phyloP scores from a whole-genome alignment of 2,797 vertebrate species.

The Cetoscarus ocellatus region DNA sequence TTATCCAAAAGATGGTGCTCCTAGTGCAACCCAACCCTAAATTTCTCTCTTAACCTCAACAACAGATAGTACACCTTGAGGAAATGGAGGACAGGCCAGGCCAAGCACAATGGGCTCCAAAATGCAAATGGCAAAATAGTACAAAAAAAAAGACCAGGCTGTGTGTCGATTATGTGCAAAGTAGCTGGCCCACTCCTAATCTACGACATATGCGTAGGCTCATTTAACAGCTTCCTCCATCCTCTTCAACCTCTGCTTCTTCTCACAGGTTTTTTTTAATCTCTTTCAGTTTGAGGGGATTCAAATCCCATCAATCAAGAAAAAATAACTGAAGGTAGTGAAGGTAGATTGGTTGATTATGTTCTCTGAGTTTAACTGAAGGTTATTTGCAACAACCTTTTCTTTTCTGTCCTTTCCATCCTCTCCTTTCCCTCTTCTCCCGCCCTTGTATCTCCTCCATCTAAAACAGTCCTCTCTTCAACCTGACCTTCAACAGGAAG shows the following conservation, averaged over 20 bases:
- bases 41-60: too few species aligned
- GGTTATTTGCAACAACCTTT: constrained; percentile 23
- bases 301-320: constrained; percentile 6
- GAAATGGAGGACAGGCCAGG: too few species aligned
- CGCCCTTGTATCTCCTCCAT: constrained; percentile 1
- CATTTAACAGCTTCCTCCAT: too few species aligned
- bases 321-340: not conserved
- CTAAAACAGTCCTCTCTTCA: constrained; percentile 47
- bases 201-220: too few species aligned
- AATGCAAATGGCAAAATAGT: too few species aligned
- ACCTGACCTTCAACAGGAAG: constrained; percentile 68
- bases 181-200: too few species aligned
- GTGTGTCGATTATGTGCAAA: too few species aligned
- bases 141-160: too few species aligned
- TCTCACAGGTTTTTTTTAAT: not conserved
- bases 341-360: not conserved
- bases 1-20: too few species aligned
- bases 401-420: constrained; percentile 2
- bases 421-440: not conserved
- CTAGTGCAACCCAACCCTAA: too few species aligned
- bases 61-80: too few species aligned
- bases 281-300: not conserved
- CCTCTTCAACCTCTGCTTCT: not conserved
- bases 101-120: too few species aligned
- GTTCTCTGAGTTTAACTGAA: not conserved